Base-by-base conservation (phyloP, 2,888 invertebrate genomes). In the Eupithecia exiguata region DNA sequence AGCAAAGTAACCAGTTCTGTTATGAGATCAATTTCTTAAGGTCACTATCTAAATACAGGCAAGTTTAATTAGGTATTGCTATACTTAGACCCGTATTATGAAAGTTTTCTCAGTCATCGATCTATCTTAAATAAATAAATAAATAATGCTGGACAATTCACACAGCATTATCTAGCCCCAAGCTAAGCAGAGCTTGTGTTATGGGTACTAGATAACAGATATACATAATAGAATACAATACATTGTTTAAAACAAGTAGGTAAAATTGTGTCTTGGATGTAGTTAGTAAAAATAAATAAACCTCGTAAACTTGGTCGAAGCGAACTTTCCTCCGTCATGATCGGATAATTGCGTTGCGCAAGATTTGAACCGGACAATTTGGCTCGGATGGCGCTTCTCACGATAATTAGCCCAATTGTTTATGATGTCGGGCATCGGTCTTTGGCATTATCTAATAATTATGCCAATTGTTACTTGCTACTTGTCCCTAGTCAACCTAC, bases 301-400 rank as follows among this genome's bases (percentile, higher is more conserved):
- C 53, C 21, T 53, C 21, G 53, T 61, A 30, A 35, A 62, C 30
- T 18, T 62, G 35, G 35, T 62, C 62, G 35, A 6, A 35, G 62
- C 6, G 12, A 43, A 66, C 87, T 86, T 86, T 87, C 87, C 78
- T 84, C 76, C 77, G 81, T 85, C 84, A 82, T 83, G 81, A 80
- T 83, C 80, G 82, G 84, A 75, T 83, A 81, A 84, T 84, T 82
- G 76, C 71, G 76, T 86, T 86, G 80, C 86, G 84, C 81, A 86
- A 87, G 78, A 82, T 72, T 82, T 84, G 81, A 80, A 73, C 77
- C 80, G 82, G 79, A 81, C 79, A 83, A 85, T 86, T 85, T 80
- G 81, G 69, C 80, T 77, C 72, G 72, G 76, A 75, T 61, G 35
- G 58, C 76, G 77, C 53, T 74, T 74, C 73, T 74, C 74, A 74